Percentiles rank a stretch among this genome's conserved stretches.
Conservation (phyloP, 2,797 vertebrate species). For the Steatocranus sp. region DNA sequence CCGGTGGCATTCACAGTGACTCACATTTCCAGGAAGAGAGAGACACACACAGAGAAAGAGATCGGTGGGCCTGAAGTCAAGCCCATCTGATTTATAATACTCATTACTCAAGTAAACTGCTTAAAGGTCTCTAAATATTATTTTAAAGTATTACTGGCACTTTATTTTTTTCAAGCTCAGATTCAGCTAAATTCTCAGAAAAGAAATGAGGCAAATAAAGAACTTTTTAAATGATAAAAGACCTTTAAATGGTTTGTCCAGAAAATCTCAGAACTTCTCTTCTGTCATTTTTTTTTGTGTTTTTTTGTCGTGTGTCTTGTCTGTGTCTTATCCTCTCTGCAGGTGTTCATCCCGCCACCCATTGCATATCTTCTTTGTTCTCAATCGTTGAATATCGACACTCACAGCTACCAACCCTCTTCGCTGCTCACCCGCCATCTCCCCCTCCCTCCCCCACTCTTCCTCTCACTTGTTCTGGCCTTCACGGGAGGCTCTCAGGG, state of each 20-base stretch:
- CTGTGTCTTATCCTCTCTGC: background rate
- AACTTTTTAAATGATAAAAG: background rate
- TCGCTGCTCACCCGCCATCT: background rate
- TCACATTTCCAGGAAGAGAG: conserved; percentile 38
- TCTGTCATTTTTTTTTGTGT: background rate
- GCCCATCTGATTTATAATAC: conserved; percentile 7
- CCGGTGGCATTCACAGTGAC: conserved; percentile 39
- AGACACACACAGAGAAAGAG: background rate
- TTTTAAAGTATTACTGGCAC: background rate
- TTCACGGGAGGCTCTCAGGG: conserved; percentile 57
- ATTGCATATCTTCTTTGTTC: conserved; percentile 38
- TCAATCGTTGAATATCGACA: conserved; percentile 48
- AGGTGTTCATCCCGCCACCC: conserved; percentile 9
- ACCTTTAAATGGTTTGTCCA: background rate
- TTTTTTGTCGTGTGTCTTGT: background rate
- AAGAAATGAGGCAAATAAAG: background rate
- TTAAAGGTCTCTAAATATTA: background rate
- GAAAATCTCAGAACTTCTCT: background rate
- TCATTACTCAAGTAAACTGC: background rate
- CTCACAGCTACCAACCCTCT: conserved; percentile 17
- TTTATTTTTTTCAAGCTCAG: background rate
- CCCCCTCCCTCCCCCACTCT: background rate
- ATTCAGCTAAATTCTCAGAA: background rate
- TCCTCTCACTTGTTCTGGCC: conserved; percentile 23
- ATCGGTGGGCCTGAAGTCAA: conserved; percentile 11